Evolutionary conservation across 2,113 vertebrate genomes (phyloP).

Genomic region (pig (Sus scrofa)): DNA sequence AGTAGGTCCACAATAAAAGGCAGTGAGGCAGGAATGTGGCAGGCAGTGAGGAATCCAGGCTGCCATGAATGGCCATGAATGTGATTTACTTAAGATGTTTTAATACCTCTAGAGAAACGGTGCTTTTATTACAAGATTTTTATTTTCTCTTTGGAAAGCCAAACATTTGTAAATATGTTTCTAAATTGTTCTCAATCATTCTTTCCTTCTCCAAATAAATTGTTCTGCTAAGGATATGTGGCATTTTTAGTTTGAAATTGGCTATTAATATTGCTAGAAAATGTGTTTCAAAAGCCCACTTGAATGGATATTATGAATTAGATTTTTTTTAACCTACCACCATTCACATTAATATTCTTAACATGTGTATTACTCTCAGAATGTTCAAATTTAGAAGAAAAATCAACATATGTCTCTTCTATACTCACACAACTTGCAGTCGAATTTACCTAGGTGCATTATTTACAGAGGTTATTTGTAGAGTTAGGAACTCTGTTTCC

Average conservation of each 20-base stretch:
- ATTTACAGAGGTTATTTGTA: constrained; percentile 42
- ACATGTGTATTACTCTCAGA: neutral
- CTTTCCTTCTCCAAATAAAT: constrained; percentile 41
- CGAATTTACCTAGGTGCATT: constrained; percentile 53
- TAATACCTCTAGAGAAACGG: neutral
- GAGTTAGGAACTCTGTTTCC: constrained; percentile 3
- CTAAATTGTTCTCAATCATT: neutral
- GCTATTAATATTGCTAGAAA: neutral
- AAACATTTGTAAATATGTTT: constrained; percentile 30
- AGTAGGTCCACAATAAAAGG: neutral
- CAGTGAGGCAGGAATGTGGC: neutral
- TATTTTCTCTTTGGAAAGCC: constrained; percentile 1
- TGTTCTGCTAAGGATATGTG: neutral
- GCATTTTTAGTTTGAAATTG: constrained; percentile 41
- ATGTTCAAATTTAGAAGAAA: constrained; percentile 45
- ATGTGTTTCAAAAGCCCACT: neutral
- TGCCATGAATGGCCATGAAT: neutral
- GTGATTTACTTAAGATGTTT: neutral
- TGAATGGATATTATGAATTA: neutral
- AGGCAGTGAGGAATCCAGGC: neutral
- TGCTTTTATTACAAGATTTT: constrained; percentile 40
- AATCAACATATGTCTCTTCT: neutral
- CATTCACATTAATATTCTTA: constrained; percentile 36
- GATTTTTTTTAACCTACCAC: neutral
- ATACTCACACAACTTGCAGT: neutral